Base-by-base conservation (phyloP, 2,888 invertebrate genomes). In the Xylota sylvarum region DNA sequence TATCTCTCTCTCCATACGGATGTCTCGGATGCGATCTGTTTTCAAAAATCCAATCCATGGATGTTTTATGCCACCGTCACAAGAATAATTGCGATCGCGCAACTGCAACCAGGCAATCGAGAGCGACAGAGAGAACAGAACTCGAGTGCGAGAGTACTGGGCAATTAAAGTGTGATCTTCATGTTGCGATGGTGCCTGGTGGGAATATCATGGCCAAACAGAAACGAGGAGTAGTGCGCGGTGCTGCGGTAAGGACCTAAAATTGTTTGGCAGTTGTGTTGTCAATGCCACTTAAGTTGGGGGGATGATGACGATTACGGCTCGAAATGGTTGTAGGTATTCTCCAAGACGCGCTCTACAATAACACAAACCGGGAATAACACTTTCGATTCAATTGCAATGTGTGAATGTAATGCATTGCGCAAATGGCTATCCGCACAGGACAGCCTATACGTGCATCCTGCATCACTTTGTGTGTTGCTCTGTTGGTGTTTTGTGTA, bases 121-220 rank as follows among this genome's bases (percentile, higher is more conserved):
- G 23, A 23, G 23, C 23, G 23, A 23, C 23, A 23, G 23, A 23
- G 35, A 62, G n/a, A 12, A 40, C 48, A 64, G 7, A 10, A 58
- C n/a, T 17, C n/a, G n/a, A 58, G 46, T 37, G 30, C 50, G 46
- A 50, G 37, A 50, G 55, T 50, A 43, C 72, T 14, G 52, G 73
- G 77, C 86, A 86, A 86, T 86, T 86, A 86, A 86, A 81, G 77
- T 86, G 86, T 82, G 81, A 86, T 81, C 80, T 72, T 86, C 86
- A 77, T 77, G 86, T 82, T 76, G 37, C 14, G 30, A 23, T 65
- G 64, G 27, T 69, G 55, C 19, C 19, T 65, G 65, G 58, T 65
- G 70, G 78, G 43, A 78, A 64, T 64, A 69, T 67, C 83, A 58
- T 35, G 56, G 74, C 43, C n/a, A 23, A 5, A 27, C 5, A 32